phyloP scores from a whole-genome alignment of 2,797 vertebrate species.

The Hapalemur alaotrensis region DNA sequence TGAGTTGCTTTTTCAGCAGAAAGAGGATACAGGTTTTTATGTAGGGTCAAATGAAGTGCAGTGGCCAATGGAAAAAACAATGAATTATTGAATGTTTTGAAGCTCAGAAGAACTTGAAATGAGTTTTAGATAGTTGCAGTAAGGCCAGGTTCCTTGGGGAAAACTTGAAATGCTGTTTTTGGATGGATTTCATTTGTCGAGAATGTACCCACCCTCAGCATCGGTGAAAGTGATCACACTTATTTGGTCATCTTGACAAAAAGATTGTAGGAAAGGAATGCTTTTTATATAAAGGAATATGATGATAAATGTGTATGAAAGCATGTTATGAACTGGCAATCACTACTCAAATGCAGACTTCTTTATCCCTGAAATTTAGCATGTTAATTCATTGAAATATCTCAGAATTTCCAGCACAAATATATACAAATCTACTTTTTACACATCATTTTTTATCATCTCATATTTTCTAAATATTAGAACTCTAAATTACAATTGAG shows the following conservation, averaged over 20 bases:
- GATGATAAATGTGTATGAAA: neutral
- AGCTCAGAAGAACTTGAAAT: neutral
- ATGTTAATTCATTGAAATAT: neutral
- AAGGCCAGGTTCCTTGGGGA: neutral
- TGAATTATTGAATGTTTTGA: constrained; percentile 46
- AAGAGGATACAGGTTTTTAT: neutral
- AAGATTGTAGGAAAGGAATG: neutral
- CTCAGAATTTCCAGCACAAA: neutral
- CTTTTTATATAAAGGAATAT: neutral
- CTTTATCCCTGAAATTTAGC: neutral
- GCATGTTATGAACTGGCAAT: neutral
- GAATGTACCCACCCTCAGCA: neutral
- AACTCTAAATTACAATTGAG: neutral
- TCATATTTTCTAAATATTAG: neutral
- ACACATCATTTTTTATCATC: neutral
- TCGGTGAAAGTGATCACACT: neutral
- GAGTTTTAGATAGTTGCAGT: constrained; percentile 14
- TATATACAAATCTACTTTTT: neutral
- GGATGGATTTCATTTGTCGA: neutral
- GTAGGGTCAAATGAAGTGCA: neutral
- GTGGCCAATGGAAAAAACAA: neutral
- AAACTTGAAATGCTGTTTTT: neutral
- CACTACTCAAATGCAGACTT: neutral
- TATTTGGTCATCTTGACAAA: neutral
- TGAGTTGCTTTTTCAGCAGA: constrained; percentile 29